These are phyloP conservation scores for Stomorhina lunata DNA, from an alignment of 2,888 invertebrate species.

Conservation along the genomic window DNA sequence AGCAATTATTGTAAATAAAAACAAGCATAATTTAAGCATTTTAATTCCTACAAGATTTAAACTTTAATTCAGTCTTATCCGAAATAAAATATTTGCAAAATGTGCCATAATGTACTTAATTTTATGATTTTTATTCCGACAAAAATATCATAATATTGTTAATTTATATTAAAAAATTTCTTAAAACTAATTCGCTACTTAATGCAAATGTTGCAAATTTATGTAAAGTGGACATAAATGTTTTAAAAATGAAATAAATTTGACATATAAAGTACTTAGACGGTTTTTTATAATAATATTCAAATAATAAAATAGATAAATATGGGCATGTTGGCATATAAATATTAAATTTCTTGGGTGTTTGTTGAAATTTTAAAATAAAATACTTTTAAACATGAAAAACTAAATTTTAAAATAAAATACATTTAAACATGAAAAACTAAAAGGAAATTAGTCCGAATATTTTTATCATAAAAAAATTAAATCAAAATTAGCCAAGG, in stretches of 20 bases:
- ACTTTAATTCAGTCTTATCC: neutral
- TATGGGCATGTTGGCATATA: conserved; percentile 9
- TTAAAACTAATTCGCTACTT: conserved; percentile 42
- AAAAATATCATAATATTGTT: conserved; percentile 36
- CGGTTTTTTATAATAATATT: conserved; percentile 13
- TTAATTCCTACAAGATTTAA: conserved; percentile 6
- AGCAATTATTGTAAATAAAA: neutral
- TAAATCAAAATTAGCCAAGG: neutral
- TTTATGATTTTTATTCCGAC: conserved; percentile 17
- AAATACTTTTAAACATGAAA: neutral
- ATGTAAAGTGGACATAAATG: conserved; percentile 45
- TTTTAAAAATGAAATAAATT: conserved; percentile 40
- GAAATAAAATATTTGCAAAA: neutral
- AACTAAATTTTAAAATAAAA: neutral
- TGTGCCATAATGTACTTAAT: conserved; percentile 26
- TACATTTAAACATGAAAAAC: neutral
- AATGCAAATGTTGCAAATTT: conserved; percentile 32
- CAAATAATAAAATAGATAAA: conserved; percentile 6
- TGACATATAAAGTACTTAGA: conserved; percentile 14
- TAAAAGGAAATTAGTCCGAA: too few species aligned
- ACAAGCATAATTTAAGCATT: neutral
- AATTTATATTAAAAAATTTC: conserved; percentile 17
- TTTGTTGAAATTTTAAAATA: neutral
- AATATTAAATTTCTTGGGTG: conserved; percentile 1
- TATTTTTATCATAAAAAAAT: neutral